phyloP scores from a whole-genome alignment of 1,140 invertebrate genomes.

The Halyomorpha halys region DNA sequence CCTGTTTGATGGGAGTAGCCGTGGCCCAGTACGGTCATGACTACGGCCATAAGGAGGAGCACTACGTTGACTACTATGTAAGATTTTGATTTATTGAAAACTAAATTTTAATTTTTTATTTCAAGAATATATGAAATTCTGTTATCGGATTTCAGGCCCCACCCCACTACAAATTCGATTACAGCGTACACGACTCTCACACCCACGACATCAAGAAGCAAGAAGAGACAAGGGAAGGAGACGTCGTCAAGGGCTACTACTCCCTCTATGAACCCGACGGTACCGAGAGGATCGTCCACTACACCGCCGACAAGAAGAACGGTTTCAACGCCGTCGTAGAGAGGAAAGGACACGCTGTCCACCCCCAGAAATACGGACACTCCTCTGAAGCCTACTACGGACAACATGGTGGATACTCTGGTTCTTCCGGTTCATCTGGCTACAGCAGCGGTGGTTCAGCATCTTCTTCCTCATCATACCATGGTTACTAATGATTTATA shows the following conservation, averaged over 20 bases:
- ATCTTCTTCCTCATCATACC: too few species aligned
- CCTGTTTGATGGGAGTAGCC: background rate
- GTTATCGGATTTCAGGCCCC: constrained; percentile 6
- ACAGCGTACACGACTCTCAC: constrained; percentile 35
- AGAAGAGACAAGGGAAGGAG: constrained; percentile 34
- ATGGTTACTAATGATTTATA: too few species aligned
- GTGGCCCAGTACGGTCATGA: too few species aligned
- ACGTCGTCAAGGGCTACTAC: constrained; percentile 35
- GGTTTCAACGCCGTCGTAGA: constrained; percentile 48
- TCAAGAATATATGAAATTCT: too few species aligned
- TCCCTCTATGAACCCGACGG: constrained; percentile 42
- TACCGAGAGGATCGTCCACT: constrained; percentile 29
- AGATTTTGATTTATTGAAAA: too few species aligned
- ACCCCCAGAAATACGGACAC: constrained; percentile 29
- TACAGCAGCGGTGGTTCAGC: too few species aligned
- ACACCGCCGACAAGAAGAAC: constrained; percentile 43
- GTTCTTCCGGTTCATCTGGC: too few species aligned
- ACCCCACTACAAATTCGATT: constrained; percentile 34
- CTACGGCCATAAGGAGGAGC: too few species aligned
- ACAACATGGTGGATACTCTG: too few species aligned
- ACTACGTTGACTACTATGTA: too few species aligned
- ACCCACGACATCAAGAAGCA: constrained; percentile 35
- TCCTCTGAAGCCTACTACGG: too few species aligned
- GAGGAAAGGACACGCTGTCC: constrained; percentile 41
- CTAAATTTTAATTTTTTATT: too few species aligned